A percentile compares a stretch with the other conserved stretches of the same genome.
Evolutionary conservation across 2,888 invertebrate species (phyloP).

Genomic region (Caenorhabditis japonica): DNA sequence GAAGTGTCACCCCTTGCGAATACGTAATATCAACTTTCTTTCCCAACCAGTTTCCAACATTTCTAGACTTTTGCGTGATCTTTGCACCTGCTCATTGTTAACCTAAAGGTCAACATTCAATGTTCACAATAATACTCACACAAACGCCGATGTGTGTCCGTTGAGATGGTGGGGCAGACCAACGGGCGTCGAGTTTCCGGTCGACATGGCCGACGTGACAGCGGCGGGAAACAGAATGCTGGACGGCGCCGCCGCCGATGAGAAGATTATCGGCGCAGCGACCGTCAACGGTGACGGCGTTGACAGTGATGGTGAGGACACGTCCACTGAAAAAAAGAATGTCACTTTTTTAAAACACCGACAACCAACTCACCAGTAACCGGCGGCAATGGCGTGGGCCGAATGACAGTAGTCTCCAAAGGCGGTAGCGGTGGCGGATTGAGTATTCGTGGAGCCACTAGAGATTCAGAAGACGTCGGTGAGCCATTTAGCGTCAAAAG

Average conservation of each 20-base stretch:
- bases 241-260: conserved; percentile 24
- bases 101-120: no score
- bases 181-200: conserved; percentile 46
- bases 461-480: conserved; percentile 36
- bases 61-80: no score
- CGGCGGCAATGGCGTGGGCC: conserved; percentile 63
- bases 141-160: conserved; percentile 43
- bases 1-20: no score
- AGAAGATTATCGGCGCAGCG: conserved; percentile 44
- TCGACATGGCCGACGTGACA: conserved; percentile 41
- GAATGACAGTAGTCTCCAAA: conserved; percentile 59
- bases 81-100: no score
- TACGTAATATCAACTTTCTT: no score
- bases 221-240: conserved; percentile 33
- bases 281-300: conserved; percentile 48
- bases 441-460: conserved; percentile 16
- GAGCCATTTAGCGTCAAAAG: conserved; percentile 42
- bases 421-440: conserved; percentile 21
- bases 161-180: conserved; percentile 40
- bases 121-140: conserved; percentile 25
- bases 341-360: conserved; percentile 1
- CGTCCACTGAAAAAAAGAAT: conserved; percentile 42
- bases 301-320: conserved; percentile 50
- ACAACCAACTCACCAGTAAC: conserved; percentile 56
- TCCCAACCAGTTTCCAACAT: no score